Evolutionary conservation across 2,888 invertebrate species (phyloP), one percentile per base, ranked within the genome.

Genomic region (Philereme vetulata): DNA sequence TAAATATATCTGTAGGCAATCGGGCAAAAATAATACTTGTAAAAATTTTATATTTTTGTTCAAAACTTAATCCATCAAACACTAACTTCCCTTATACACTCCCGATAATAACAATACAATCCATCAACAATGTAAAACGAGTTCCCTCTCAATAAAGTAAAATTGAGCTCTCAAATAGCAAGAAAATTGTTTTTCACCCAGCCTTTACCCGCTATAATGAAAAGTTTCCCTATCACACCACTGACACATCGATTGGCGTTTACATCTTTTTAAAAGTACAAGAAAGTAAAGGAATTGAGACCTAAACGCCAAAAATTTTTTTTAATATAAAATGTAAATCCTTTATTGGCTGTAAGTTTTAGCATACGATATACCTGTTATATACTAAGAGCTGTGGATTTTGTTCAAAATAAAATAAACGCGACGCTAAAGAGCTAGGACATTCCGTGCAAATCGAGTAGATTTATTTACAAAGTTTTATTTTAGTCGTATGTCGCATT

Each of bases 181-280:
- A 81, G 82, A 79, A 90, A 90, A 90, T 90, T 90, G 88, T 88
- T 89, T 88, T 83, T 77, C 83, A 79, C 72, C 77, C 75, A 40
- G 52, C 46, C 34, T 48, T 58, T 56, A 33, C 79, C 80, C 82
- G 76, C 82, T 47, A 84, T 88, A 90, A 90, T 90, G 86, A 89
- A 90, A 90, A 90, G 89, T 89, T 89, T 88, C 79, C 83, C 86
- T 83, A 90, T 88, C 88, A 84, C 78, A 84, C 78, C 77, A 82
- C 86, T 89, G 90, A 90, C 89, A 88, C 85, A 81, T 88, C 85
- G 89, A 88, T 82, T 88, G 88, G 85, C 88, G 85, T 88, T 85
- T 6, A 89, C 88, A 90, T 90, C 88, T 90, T 87, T 82, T 84
- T 88, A 78, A 78, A 83, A 82, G 78, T 85, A 87, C 70, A 74